These are phyloP conservation scores for Columba guinea DNA, from an alignment of 2,797 vertebrate genomes.

Conservation along the genomic window DNA sequence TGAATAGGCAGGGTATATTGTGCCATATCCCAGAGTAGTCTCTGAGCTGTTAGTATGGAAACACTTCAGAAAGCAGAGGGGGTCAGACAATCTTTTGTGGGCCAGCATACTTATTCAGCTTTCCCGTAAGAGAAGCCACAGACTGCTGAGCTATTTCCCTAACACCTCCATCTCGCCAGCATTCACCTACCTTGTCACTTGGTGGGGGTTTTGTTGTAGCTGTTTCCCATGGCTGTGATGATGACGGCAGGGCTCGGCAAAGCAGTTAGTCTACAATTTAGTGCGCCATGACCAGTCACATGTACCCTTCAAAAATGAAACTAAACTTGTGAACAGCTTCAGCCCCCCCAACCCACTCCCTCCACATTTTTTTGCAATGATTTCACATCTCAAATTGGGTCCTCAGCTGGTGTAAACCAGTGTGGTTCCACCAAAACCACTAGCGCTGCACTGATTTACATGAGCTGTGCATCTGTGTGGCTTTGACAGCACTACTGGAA, in stretches of 20 bases:
- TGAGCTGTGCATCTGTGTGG: fast-evolving
- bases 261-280: not conserved
- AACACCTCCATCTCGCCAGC: not conserved
- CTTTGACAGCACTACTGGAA: not conserved
- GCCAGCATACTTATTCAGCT: not conserved
- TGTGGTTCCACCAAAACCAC: not conserved
- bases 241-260: not conserved
- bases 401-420: not conserved
- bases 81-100: not conserved
- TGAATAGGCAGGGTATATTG: not conserved
- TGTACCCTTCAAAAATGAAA: not conserved
- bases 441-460: not conserved
- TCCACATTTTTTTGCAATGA: not conserved
- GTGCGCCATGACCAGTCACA: not conserved
- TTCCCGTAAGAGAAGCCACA: not conserved
- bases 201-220: not conserved
- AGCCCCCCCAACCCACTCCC: fast-evolving
- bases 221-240: not conserved
- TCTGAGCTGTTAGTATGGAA: not conserved
- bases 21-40: not conserved
- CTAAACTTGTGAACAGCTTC: not conserved
- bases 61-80: not conserved
- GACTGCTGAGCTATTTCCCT: not conserved
- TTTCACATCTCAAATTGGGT: not conserved
- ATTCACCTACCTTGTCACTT: not conserved